Base-by-base conservation (phyloP, 2,797 vertebrate genomes). In the Parambassis ranga region DNA sequence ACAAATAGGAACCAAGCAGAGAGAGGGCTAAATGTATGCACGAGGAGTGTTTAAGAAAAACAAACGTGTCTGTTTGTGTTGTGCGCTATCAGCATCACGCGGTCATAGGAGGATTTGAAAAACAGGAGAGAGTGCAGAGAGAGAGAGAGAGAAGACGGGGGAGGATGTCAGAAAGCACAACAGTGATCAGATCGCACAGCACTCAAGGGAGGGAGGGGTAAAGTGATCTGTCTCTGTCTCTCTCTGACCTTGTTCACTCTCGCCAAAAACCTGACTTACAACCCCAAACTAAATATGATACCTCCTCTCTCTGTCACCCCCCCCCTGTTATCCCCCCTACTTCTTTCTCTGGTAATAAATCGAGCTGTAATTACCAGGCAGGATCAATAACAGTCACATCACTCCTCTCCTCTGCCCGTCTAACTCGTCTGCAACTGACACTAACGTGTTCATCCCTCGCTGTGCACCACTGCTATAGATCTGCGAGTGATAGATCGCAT, bases 211-310 rank as follows among this genome's bases (percentile, higher is more conserved):
- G 55, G 61, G 81, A 80, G 69, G 75, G 87, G 87, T 84, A 85
- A 89, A 79, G 65, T 83, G 87, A 90, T 90, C 85, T 38, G 56
- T 86, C 79, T 70, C 71, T 70, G 75, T 84, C 82, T 86, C 80
- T 53, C 71, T 63, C 77, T 93, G 90, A 93, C 92, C 91, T 93
- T 92, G 92, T 92, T 88, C 89, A 53, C 69, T 84, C 84, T 84
- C 71, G 71, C 82, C 81, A 79, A 87, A 91, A 91, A 90, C 85
- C 83, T 86, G 88, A 92, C 90, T 92, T 92, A 92, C 90, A 89
- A 90, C 89, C 87, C 89, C 87, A 92, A 92, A 93, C 91, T 91
- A 89, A 93, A 92, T 88, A 88, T 87, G 89, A 92, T 91, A 88
- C 85, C 81, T 81, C 75, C 76, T 55, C 79, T 46, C 47, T 66